These are phyloP conservation scores for Neodon shergylaensis DNA, from an alignment of 2,113 vertebrate genomes.

Conservation along the genomic window DNA sequence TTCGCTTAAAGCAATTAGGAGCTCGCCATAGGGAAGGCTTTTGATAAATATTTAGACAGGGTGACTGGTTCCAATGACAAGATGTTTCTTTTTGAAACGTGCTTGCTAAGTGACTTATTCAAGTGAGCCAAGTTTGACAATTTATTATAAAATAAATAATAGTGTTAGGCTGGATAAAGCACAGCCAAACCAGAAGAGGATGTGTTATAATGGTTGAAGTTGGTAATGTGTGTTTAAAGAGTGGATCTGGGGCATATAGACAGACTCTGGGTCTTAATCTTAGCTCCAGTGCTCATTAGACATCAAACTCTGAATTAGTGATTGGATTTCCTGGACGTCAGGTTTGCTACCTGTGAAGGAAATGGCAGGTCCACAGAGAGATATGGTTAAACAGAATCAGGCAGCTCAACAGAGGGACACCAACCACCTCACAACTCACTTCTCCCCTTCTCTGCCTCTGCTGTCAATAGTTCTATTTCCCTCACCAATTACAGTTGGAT, in stretches of 20 bases:
- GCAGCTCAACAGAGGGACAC: not conserved
- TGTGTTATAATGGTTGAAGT: not conserved
- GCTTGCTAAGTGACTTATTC: constrained; percentile 34
- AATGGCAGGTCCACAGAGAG: not conserved
- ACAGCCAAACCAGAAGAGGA: not conserved
- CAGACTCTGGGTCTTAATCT: not conserved
- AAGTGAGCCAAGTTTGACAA: constrained; percentile 13
- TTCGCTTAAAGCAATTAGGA: not conserved
- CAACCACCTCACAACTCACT: not conserved
- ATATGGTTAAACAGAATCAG: not conserved
- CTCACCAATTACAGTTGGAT: not conserved
- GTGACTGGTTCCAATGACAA: not conserved
- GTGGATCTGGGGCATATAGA: not conserved
- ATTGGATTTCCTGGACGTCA: not conserved
- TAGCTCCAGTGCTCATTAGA: not conserved
- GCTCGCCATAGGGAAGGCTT: not conserved
- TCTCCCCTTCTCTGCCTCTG: not conserved
- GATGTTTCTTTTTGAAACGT: not conserved
- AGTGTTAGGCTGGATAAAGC: not conserved
- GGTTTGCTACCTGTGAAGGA: not conserved
- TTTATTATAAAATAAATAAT: not conserved
- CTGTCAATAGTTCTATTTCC: not conserved
- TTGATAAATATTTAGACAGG: not conserved
- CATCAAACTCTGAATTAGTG: not conserved
- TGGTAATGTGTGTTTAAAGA: not conserved